Percentiles rank a stretch among this genome's conserved stretches.
These are phyloP conservation scores for Vanacampus margaritifer DNA, from an alignment of 2,113 vertebrate species.

Conservation along the genomic window DNA sequence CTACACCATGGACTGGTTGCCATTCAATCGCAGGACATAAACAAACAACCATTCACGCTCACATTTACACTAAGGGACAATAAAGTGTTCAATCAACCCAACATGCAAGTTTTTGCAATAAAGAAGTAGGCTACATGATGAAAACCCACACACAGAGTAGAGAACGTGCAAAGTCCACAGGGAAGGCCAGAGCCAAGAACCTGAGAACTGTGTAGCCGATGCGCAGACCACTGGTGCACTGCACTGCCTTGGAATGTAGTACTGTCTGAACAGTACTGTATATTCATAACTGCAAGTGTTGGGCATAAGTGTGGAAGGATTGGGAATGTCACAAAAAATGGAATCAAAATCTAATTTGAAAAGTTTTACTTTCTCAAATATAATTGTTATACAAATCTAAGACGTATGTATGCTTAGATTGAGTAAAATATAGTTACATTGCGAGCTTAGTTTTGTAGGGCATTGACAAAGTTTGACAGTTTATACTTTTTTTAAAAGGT, in stretches of 20 bases:
- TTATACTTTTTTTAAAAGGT: too few relatives aligned
- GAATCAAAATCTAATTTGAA: not conserved
- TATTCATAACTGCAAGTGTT: not conserved
- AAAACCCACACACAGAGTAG: not conserved
- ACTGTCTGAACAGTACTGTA: not conserved
- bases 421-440: too few relatives aligned
- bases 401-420: too few relatives aligned
- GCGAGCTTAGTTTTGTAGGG: too few relatives aligned
- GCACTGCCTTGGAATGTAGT: not conserved
- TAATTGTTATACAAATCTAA: not conserved
- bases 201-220: not conserved
- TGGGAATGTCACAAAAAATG: not conserved
- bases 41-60: too few relatives aligned
- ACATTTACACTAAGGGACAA: not conserved
- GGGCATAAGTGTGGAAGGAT: not conserved
- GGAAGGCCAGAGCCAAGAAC: not conserved
- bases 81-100: not conserved
- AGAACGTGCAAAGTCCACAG: not conserved
- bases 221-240: not conserved
- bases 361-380: not conserved
- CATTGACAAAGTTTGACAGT: not conserved
- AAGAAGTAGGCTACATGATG: not conserved
- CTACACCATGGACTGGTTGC: too few relatives aligned
- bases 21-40: too few relatives aligned
- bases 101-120: not conserved